Conservation (phyloP, 2,113 vertebrate genomes). For the Saccopteryx bilineata region DNA sequence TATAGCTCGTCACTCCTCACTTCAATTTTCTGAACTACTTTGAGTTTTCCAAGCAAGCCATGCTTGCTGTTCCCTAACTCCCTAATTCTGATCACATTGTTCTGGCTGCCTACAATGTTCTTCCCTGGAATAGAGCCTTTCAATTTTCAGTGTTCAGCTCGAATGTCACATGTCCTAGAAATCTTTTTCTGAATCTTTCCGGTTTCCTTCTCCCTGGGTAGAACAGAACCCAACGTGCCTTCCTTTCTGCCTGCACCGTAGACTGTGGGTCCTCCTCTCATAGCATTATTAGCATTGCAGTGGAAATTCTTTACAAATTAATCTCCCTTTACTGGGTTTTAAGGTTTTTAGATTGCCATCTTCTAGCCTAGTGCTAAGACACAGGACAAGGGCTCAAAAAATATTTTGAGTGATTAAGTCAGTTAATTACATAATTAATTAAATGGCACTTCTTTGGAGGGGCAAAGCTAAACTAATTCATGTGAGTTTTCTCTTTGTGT, state of each 20-base stretch:
- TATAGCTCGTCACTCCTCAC: neutral
- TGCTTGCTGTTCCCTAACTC: neutral
- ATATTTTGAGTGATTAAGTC: neutral
- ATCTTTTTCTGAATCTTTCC: neutral
- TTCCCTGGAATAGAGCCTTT: neutral
- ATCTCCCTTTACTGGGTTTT: neutral
- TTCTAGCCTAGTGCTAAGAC: neutral
- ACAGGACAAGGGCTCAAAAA: neutral
- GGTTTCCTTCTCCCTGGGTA: neutral
- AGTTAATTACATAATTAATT: conserved; percentile 39
- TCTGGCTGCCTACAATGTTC: neutral
- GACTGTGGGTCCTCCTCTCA: neutral
- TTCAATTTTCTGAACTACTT: neutral
- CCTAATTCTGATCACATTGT: neutral
- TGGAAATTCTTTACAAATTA: neutral
- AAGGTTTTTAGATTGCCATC: conserved; percentile 1
- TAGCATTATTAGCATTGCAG: neutral
- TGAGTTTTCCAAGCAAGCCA: neutral
- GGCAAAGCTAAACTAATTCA: conserved; percentile 42
- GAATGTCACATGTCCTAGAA: neutral
- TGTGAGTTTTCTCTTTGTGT: neutral
- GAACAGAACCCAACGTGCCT: neutral
- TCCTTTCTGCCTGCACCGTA: neutral
- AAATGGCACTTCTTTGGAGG: neutral
- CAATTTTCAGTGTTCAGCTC: neutral